Evolutionary conservation across 2,113 vertebrate genomes (phyloP), one percentile per base, ranked within the genome.

Genomic region (Polyodon spathula): DNA sequence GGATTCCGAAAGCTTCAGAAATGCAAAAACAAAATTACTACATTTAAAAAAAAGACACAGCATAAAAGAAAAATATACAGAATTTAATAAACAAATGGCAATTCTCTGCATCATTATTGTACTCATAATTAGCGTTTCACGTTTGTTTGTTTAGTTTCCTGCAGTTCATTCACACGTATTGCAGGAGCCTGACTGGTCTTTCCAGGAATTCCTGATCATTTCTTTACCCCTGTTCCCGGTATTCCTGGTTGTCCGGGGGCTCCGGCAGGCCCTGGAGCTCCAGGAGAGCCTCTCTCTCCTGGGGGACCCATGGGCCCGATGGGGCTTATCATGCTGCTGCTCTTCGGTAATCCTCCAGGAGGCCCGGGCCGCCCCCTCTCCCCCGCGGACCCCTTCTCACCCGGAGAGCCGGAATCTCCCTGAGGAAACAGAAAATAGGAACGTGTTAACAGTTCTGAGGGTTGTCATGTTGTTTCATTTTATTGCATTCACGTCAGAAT

Each of bases 301-400:
- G 80, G 74, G 0, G 94, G 89, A 1, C 95, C 95, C 0, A 68
- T 77, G 0, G 87, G 93, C 6, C 95, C 94, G 6, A 89, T 80
- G 1, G 87, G 79, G 6, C 89, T 91, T 74, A 87, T 81, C 82
- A 91, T 89, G 51, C 87, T 81, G 14, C 90, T 90, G 2, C 85
- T 90, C 54, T 98, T 98, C 17, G 86, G 82, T 0, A 83, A 84
- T 2, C 89, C 90, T 0, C 92, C 92, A 0, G 93, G 92, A 62
- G 73, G 86, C 0, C 95, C 95, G 0, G 94, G 90, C 69, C 92
- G 79, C n/a, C 95, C 95, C 63, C 93, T 88, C 71, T 95, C 93
- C 12, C 93, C 93, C 0, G 89, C 75, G 43, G 88, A 52, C 0
- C 94, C 94, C 51, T 81, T 83, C 66, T 87, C 87, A 0, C 95